Conservation (phyloP, 2,113 vertebrate species). For the Conger conger region DNA sequence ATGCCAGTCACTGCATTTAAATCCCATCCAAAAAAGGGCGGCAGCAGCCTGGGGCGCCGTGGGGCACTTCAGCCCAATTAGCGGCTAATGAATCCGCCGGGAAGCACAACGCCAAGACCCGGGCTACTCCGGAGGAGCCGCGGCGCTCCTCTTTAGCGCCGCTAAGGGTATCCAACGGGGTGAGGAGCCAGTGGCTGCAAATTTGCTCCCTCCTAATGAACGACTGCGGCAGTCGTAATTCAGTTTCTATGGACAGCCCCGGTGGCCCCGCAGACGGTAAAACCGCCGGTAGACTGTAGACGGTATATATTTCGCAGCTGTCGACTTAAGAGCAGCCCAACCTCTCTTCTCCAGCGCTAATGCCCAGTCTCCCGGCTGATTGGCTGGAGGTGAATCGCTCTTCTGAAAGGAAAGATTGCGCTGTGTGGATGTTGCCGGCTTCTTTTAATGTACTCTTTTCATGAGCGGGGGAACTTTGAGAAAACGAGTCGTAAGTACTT, state of each 20-base stretch:
- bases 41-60: not conserved
- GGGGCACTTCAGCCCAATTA: not conserved
- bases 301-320: conserved; percentile 44
- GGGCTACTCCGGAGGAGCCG: not conserved
- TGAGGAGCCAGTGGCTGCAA: conserved; percentile 59
- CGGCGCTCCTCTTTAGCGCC: not conserved
- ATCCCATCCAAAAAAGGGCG: not conserved
- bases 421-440: conserved; percentile 50
- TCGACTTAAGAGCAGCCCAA: conserved; percentile 23
- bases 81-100: conserved; percentile 5
- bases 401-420: conserved; percentile 47
- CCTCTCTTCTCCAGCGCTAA: conserved; percentile 30
- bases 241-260: conserved; percentile 59
- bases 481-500: conserved; percentile 23
- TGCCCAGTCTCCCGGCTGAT: conserved; percentile 31
- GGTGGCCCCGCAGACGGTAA: conserved; percentile 58
- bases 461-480: conserved; percentile 27
- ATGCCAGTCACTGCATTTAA: not conserved
- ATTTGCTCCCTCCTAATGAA: conserved; percentile 59
- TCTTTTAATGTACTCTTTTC: conserved; percentile 41
- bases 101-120: not conserved
- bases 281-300: conserved; percentile 54
- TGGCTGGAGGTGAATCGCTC: conserved; percentile 25
- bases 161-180: conserved; percentile 49
- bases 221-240: conserved; percentile 59